Evolutionary conservation across 2,113 vertebrate species (phyloP), one percentile per base, ranked within the genome.

Genomic region (Coregonus clupeaformis): DNA sequence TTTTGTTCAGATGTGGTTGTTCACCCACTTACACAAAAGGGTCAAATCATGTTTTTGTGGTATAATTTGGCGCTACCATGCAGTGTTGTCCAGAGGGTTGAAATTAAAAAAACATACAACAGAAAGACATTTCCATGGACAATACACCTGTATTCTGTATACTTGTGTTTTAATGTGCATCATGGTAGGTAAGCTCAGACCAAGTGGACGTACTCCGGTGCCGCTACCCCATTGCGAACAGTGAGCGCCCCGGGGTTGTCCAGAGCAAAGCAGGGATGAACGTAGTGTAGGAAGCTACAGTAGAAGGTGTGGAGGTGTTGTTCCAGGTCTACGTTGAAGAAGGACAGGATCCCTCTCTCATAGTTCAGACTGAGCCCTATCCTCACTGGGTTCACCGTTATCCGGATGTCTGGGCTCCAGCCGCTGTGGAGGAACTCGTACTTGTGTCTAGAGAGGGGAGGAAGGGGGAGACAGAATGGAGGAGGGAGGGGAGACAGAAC

Each of bases 261-360:
- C 77, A 99, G 64, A 64, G 95, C 94, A 80, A 99, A 98, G 82
- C 96, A 98, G 32, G 98, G 97, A 0, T 96, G 94, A 13, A 97
- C 94, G 0, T 93, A 92, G 42, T 91, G 92, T 74, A 80, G 91
- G 81, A 97, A 94, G 69, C 66, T 86, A 4, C 91, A 90, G 1
- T 82, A 88, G 83, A 97, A 98, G 1, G 95, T 94, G 73, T 96
- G 90, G 0, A 99, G 93, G 77, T 98, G 97, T 83, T 99, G 98
- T 42, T 87, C 84, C 77, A 95, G 89, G 49, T 92, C 92, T 14
- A 90, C 91, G 0, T 99, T 98, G 85, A 95, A 99, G 89, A 98
- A 97, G 0, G 95, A 95, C 71, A 98, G 77, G 6, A 80, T 94
- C 5, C 92, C 91, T 6, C 82, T 87, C 29, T 94, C 88, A 0